phyloP scores from a whole-genome alignment of 2,797 vertebrate genomes.

The Sebastes glaucus region DNA sequence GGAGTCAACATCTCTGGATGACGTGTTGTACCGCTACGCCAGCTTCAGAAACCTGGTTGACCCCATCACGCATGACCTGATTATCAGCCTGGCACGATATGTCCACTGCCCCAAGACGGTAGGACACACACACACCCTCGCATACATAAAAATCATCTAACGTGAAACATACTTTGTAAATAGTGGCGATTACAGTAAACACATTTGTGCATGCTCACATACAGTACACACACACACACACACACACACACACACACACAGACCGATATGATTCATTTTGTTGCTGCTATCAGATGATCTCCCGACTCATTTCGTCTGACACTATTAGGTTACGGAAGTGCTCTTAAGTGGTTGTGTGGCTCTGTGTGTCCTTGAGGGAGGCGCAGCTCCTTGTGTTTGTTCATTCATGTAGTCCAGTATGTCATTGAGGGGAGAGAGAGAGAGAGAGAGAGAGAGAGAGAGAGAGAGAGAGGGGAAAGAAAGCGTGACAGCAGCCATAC shows the following conservation, averaged over 20 bases:
- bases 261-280: conserved; percentile 10
- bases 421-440: conserved; percentile 19
- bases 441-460: not conserved
- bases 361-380: conserved; percentile 44
- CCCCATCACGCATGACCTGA: conserved; percentile 97
- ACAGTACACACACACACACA: not conserved
- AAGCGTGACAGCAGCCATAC: conserved; percentile 1
- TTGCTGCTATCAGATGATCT: conserved; percentile 43
- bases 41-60: conserved; percentile 98
- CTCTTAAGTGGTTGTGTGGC: conserved; percentile 51
- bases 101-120: conserved; percentile 98
- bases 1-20: conserved; percentile 98
- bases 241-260: not conserved
- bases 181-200: conserved; percentile 1
- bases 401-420: conserved; percentile 39
- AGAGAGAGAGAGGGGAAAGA: not conserved
- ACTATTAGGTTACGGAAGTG: conserved; percentile 55
- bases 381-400: conserved; percentile 43
- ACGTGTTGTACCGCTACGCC: conserved; percentile 96
- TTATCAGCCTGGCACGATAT: conserved; percentile 96
- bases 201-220: not conserved
- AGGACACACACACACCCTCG: conserved; percentile 47
- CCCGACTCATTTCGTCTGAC: conserved; percentile 48
- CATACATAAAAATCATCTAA: not conserved
- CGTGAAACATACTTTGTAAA: not conserved